phyloP scores from a whole-genome alignment of 2,888 invertebrate genomes.

The Cosmia trapezina region DNA sequence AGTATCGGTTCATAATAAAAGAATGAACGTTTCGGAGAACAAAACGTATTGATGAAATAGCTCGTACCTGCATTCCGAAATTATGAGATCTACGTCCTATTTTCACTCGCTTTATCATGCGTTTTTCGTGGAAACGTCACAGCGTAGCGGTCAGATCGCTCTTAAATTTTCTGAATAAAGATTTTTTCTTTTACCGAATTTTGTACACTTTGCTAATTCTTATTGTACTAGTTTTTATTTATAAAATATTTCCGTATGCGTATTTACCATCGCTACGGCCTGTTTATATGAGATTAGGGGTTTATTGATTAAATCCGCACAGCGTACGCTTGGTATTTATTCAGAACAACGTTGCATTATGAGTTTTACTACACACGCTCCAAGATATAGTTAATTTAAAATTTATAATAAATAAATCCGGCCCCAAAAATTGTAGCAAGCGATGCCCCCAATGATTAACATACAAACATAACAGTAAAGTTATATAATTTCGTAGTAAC shows the following conservation, averaged over 20 bases:
- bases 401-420: conserved; percentile 5
- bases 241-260: conserved; percentile 8
- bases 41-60: background rate
- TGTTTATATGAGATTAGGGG: conserved; percentile 59
- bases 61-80: background rate
- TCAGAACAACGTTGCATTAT: conserved; percentile 44
- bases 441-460: conserved; percentile 38
- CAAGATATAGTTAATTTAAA: conserved; percentile 2
- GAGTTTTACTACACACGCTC: background rate
- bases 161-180: conserved; percentile 13
- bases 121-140: conserved; percentile 21
- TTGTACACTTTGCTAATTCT: conserved; percentile 1
- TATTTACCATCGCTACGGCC: conserved; percentile 46
- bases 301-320: conserved; percentile 60
- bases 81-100: background rate
- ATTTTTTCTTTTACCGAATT: background rate
- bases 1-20: background rate
- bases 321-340: conserved; percentile 53
- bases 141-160: background rate
- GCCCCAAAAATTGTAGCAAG: conserved; percentile 12
- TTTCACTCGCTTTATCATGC: conserved; percentile 15
- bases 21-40: background rate
- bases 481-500: conserved; percentile 63
- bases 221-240: background rate
- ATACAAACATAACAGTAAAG: conserved; percentile 62